Base-by-base conservation (phyloP, 2,888 invertebrate genomes). In the Brachypterus glaber region DNA sequence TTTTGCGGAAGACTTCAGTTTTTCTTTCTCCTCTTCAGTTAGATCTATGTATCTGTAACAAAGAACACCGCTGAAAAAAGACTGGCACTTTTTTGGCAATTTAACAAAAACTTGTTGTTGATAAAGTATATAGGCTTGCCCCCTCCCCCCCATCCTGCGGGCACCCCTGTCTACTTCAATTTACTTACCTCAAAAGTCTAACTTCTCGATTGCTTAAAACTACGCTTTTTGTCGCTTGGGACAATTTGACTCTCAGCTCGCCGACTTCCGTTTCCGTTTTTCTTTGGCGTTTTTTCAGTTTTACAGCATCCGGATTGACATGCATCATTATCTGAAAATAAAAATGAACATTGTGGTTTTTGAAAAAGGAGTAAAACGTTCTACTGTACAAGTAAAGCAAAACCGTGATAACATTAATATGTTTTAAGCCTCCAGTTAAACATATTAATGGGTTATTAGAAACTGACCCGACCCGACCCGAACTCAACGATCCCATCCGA, bases 171-270 rank as follows among this genome's bases (percentile, higher is more conserved):
- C n/a, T n/a, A n/a, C n/a, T n/a, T n/a, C n/a, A n/a, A 18, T 25
- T 32, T 16, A 30, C 48, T 52, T 58, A 79, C 78, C 79, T 72
- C 45, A 92, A 69, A 41, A 92, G 70, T 54, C 91, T 75, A 53
- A 92, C 91, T 69, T 92, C 92, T 50, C 92, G 74, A 63, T 92
- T 92, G 59, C 89, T 90, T 43, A 92, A 69, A 33, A 92, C 92
- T 59, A 92, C 82, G 60, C 85, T 88, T 58, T 86, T 87, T 30
- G 81, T 80, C 3, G 83, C 78, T 59, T 84, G 83, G 35, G 82
- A 76, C 54, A 92, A 68, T 67, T 90, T 88, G 32, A 73, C 73
- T 55, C 87, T 79, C 35, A 92, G 69, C 62, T 91, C 91, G n/a
- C 80, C 74, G 2, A 92, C 84, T 68, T 92, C 92, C 7, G 85